Base-by-base conservation (phyloP, 2,797 vertebrate genomes). In the Rhodeus uyekii region DNA sequence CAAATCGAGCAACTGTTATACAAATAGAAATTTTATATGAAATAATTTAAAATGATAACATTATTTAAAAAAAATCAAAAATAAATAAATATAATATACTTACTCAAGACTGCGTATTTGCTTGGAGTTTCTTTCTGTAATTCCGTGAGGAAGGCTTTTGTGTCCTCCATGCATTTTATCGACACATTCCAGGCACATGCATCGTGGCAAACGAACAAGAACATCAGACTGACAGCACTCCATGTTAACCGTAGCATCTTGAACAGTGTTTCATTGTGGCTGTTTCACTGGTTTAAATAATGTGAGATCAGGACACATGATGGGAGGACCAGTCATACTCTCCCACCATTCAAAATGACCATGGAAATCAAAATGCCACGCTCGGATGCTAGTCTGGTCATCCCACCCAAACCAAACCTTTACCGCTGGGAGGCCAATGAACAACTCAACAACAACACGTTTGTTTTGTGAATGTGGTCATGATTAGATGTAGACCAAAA, bases 101-200 rank as follows among this genome's bases (percentile, higher is more conserved):
- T 92, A 97, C 96, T 96, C 86, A 89, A 88, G 60, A 94, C 89
- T 18, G 96, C 94, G 13, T 96, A 96, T 76, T 93, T 88, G 82
- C 93, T 90, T 36, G 96, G 95, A 5, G 84, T 87, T 78, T 89
- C 88, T 61, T 92, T 93, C 80, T 93, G 92, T 19, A 97, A 87
- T 77, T 97, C 96, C 61, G 82, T 83, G 74, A 97, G 93, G 84
- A 96, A 96, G 36, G 87, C 83, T 3, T 85, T 53, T 29, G 91
- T 93, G 48, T 96, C 96, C 86, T 91, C 88, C 72, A 87, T 72
- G 86, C 96, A 96, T 87, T 86, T 92, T 34, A 87, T 81, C 44
- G 94, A 93, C 76, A 94, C 80, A 55, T 91, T 93, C 68, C 87
- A 84, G 75, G 77, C 42, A 58, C 78, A 73, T 0, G 22, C 75